Conservation (phyloP, 1,140 invertebrate genomes). For the Thalassaphorura encarpata region DNA sequence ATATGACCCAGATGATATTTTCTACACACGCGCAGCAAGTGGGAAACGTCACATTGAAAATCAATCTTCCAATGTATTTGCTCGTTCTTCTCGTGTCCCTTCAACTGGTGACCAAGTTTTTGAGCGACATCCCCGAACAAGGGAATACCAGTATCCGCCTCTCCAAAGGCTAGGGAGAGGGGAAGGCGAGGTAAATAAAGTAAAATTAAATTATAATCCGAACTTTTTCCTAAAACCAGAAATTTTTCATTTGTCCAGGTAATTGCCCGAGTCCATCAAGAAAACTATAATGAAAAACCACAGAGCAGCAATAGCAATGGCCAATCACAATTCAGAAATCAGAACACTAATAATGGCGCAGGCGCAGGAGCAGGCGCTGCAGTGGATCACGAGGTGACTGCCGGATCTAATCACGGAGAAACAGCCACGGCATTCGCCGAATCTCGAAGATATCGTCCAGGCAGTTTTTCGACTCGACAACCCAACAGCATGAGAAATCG, state of each 20-base stretch:
- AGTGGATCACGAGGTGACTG: background rate
- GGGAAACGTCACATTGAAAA: too few relatives aligned
- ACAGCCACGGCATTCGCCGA: constrained; percentile 15
- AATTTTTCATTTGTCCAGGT: constrained; percentile 18
- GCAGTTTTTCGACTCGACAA: background rate
- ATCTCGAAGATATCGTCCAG: background rate
- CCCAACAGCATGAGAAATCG: constrained; percentile 18
- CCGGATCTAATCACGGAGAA: constrained; percentile 20
- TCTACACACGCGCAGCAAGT: too few relatives aligned
- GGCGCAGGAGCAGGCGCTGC: too few relatives aligned
- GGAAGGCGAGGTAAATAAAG: constrained; percentile 25
- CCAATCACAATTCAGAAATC: too few relatives aligned
- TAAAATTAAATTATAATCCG: background rate
- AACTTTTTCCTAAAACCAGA: background rate
- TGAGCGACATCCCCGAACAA: background rate
- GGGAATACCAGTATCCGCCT: constrained; percentile 25
- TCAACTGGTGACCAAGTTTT: background rate
- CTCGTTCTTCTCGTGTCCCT: background rate
- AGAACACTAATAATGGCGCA: constrained; percentile 3
- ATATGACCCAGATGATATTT: too few relatives aligned
- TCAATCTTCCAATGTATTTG: background rate
- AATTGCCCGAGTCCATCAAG: constrained; percentile 28
- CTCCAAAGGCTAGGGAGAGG: constrained; percentile 22
- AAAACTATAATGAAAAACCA: too few relatives aligned
- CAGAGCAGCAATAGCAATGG: too few relatives aligned